Percentiles rank a stretch among this genome's conserved stretches.
These are phyloP conservation scores for Myiozetetes cayanensis DNA, from an alignment of 2,113 vertebrate species.

Conservation along the genomic window DNA sequence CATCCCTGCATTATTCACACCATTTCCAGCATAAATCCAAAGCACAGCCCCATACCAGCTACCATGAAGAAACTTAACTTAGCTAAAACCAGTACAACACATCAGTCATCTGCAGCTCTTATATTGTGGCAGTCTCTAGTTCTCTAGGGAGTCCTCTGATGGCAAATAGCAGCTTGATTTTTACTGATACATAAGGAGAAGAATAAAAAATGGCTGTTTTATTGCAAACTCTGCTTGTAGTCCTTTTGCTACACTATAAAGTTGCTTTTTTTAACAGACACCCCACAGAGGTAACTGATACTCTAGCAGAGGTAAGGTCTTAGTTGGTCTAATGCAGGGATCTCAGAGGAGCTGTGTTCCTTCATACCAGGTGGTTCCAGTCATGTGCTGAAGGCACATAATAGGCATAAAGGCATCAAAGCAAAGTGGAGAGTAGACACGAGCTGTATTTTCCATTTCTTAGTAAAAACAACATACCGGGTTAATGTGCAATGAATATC, in stretches of 20 bases:
- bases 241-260: background rate
- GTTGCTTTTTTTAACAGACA: background rate
- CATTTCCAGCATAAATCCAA: background rate
- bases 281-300: background rate
- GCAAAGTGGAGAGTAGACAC: background rate
- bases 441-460: background rate
- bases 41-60: background rate
- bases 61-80: background rate
- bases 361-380: background rate
- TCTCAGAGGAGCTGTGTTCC: background rate
- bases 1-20: rapidly evolving
- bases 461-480: background rate
- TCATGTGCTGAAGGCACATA: background rate
- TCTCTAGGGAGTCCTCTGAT: background rate
- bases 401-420: background rate
- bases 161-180: background rate
- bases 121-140: rapidly evolving
- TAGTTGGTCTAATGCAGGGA: background rate
- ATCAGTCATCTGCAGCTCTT: background rate
- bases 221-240: background rate
- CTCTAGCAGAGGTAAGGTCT: no score
- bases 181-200: background rate
- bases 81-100: background rate
- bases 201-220: background rate
- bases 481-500: background rate